These are phyloP conservation scores for Trigoniulus corallinus DNA, from an alignment of 1,140 invertebrate species.

Conservation along the genomic window DNA sequence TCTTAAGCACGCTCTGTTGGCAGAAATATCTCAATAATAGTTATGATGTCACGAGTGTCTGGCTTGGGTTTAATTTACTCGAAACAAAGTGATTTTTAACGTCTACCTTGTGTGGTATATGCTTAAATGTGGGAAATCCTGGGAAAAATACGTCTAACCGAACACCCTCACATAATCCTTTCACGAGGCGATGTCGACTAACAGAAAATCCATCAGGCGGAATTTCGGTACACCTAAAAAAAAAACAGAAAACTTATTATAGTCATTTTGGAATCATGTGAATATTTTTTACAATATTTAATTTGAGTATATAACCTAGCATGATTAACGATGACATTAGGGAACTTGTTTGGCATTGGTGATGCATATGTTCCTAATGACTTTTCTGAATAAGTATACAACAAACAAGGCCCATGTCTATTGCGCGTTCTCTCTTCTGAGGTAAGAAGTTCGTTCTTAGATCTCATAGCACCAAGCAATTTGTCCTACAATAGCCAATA, in stretches of 20 bases:
- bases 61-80: too few relatives aligned
- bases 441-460: slow-evolving; percentile 45
- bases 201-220: slow-evolving; percentile 18
- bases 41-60: too few relatives aligned
- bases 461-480: slow-evolving; percentile 57
- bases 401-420: slow-evolving; percentile 62
- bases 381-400: slow-evolving; percentile 48
- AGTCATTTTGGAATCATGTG: too few relatives aligned
- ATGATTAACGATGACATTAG: slow-evolving; percentile 38
- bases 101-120: slow-evolving; percentile 55
- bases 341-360: slow-evolving; percentile 44
- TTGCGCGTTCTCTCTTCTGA: slow-evolving; percentile 59
- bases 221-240: slow-evolving; percentile 9
- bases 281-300: too few relatives aligned
- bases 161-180: slow-evolving; percentile 53
- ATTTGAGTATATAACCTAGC: too few relatives aligned
- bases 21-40: too few relatives aligned
- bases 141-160: slow-evolving; percentile 54
- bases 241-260: not conserved
- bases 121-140: slow-evolving; percentile 78
- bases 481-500: slow-evolving; percentile 28
- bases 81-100: too few relatives aligned
- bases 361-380: slow-evolving; percentile 32
- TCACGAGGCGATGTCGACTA: slow-evolving; percentile 37
- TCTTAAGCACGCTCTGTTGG: slow-evolving; percentile 43